These are phyloP conservation scores for Bradypus variegatus DNA, from an alignment of 2,797 vertebrate species.

Conservation along the genomic window DNA sequence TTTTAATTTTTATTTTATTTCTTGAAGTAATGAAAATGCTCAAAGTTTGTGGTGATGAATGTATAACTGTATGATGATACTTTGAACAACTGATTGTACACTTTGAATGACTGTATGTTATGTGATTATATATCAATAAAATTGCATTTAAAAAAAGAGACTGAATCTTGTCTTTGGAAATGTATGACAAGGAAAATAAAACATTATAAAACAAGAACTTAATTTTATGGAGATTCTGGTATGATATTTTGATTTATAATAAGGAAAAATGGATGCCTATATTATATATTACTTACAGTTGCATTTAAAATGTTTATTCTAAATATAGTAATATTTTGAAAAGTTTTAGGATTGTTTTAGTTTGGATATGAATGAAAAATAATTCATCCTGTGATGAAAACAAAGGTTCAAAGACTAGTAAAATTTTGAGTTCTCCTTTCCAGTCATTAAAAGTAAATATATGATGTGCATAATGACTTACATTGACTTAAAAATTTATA, in stretches of 20 bases:
- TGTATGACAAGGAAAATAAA: conserved; percentile 25
- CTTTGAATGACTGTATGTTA: too few species aligned
- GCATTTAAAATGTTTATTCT: neutral
- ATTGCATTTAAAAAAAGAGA: too few species aligned
- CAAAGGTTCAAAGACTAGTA: neutral
- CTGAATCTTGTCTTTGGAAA: conserved; percentile 26
- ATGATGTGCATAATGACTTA: neutral
- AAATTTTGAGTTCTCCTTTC: neutral
- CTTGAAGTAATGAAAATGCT: too few species aligned
- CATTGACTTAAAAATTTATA: neutral
- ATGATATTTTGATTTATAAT: neutral
- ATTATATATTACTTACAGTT: neutral
- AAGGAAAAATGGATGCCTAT: neutral
- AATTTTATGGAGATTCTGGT: neutral
- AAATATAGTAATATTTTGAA: neutral
- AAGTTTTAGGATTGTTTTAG: neutral
- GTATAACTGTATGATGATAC: too few species aligned
- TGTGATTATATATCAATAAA: too few species aligned
- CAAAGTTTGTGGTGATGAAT: too few species aligned
- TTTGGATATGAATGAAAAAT: neutral
- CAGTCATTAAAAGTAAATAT: neutral
- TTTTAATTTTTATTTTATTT: too few species aligned
- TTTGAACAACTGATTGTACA: too few species aligned
- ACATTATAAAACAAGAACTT: neutral
- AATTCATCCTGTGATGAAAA: neutral